Percentiles rank a stretch among this genome's conserved stretches.
Conservation (phyloP, 2,888 invertebrate species). For the Coremacera marginata region DNA sequence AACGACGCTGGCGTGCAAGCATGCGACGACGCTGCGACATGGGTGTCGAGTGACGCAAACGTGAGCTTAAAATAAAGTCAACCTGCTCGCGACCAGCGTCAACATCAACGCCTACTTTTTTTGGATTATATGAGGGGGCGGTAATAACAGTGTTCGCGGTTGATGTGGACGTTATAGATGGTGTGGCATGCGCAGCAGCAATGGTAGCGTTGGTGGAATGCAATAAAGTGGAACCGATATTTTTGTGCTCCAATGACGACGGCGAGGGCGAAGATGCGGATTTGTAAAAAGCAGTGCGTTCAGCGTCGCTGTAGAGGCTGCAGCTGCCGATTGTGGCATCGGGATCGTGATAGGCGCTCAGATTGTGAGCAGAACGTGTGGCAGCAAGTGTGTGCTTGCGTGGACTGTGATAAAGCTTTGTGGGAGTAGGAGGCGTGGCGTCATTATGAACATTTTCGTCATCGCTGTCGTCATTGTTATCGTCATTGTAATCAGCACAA, state of each 20-base stretch:
- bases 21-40: slow-evolving; percentile 53
- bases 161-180: not conserved
- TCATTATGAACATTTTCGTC: not conserved
- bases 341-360: not conserved
- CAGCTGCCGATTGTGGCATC: not conserved
- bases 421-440: slow-evolving; percentile 27
- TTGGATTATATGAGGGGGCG: not conserved
- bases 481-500: slow-evolving; percentile 43
- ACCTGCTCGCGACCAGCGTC: slow-evolving; percentile 47
- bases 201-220: slow-evolving; percentile 8
- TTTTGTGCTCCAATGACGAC: slow-evolving; percentile 9
- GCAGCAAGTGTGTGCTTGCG: slow-evolving; percentile 40
- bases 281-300: not conserved
- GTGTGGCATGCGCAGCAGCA: not conserved
- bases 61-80: slow-evolving; percentile 55
- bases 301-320: not conserved
- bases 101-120: too few species aligned
- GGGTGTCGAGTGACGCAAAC: slow-evolving; percentile 63
- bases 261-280: not conserved
- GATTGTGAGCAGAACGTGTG: slow-evolving; percentile 35
- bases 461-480: not conserved
- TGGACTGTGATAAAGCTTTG: slow-evolving; percentile 47
- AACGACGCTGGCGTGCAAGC: slow-evolving; percentile 50
- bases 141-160: slow-evolving; percentile 1
- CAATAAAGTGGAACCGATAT: slow-evolving; percentile 8